These are phyloP conservation scores for Digitonthophagus gazella DNA, from an alignment of 2,888 invertebrate genomes.

Conservation along the genomic window DNA sequence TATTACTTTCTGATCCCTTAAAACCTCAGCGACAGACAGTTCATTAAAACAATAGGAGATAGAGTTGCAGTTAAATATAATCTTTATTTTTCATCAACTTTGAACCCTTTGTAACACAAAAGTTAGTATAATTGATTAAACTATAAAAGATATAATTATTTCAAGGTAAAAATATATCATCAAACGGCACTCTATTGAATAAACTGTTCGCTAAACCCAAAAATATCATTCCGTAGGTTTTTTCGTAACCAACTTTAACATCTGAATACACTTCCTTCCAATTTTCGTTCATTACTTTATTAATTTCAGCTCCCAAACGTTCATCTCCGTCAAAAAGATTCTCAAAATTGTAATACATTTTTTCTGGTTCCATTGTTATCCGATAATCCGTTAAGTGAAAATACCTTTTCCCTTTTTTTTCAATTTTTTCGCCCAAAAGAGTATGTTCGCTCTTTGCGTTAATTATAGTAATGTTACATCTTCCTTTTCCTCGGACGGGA, in stretches of 20 bases:
- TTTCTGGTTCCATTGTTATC: conserved; percentile 62
- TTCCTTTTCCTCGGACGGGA: conserved; percentile 64
- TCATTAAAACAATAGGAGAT: too few relatives aligned
- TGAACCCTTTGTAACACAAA: too few relatives aligned
- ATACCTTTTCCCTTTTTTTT: conserved; percentile 58
- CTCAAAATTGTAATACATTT: conserved; percentile 61
- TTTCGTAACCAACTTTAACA: conserved; percentile 63
- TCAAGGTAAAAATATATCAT: conserved; percentile 21
- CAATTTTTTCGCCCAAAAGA: conserved; percentile 20
- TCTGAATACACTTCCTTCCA: conserved; percentile 45
- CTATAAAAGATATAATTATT: too few relatives aligned
- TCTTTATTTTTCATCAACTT: too few relatives aligned
- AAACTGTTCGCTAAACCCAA: conserved; percentile 62
- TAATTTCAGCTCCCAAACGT: conserved; percentile 41
- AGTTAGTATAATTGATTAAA: too few relatives aligned
- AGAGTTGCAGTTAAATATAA: too few relatives aligned
- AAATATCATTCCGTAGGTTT: conserved; percentile 63
- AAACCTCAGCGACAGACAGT: too few relatives aligned
- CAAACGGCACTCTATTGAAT: conserved; percentile 62
- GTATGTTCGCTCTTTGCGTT: conserved; percentile 24
- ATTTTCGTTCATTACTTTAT: conserved; percentile 49
- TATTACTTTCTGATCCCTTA: too few relatives aligned
- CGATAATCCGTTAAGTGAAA: conserved; percentile 64
- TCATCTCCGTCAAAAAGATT: conserved; percentile 58
- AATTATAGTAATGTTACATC: conserved; percentile 58